Evolutionary conservation across 64 coral and sea anemone species (phyloP), one percentile per base, ranked within the genome.

Genomic region (Montipora foliosa): DNA sequence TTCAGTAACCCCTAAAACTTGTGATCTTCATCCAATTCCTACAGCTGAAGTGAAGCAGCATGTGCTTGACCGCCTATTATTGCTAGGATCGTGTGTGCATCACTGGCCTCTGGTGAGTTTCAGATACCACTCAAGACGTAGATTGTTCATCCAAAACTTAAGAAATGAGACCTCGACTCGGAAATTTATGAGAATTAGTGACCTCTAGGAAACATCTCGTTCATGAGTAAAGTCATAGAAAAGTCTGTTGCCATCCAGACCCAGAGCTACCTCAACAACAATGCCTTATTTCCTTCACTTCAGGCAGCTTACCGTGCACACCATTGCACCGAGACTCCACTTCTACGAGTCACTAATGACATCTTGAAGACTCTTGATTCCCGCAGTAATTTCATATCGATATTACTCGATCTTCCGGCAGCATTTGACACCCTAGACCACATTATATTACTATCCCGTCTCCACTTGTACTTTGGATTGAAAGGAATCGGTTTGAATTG

Each of bases 381-480:
- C 14, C 57, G 25, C 7, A 67, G 8, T 25, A 46, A 87, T 17
- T 11, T 87, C 24, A 12, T 87, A 68, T 25, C 70, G 2, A 64
- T 87, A 87, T 24, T 87, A n/a, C 59, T 73, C 13, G 83, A 68
- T 87, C 20, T 73, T 4, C 52, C 83, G 25, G 83, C 29, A 17
- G 83, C 83, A 47, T 87, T 87, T 25, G 83, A 87, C 37, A 87
- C 83, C 19, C 52, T 85, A 17, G 82, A 87, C 57, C 53, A 87
- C 49, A 3, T 12, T 87, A 57, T 57, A 57, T 57, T 57, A 57
- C 53, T 57, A 57, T 57, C 53, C 6, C 15, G 50, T 58, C 47
- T 83, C 15, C 44, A 55, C 10, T 50, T 58, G 5, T 83, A 53
- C 20, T 83, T 83, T 83, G 80, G 80, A 15, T 83, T 83, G 62